Evolutionary conservation across 2,888 invertebrate genomes (phyloP), one percentile per base, ranked within the genome.

Genomic region (Drepana falcataria): DNA sequence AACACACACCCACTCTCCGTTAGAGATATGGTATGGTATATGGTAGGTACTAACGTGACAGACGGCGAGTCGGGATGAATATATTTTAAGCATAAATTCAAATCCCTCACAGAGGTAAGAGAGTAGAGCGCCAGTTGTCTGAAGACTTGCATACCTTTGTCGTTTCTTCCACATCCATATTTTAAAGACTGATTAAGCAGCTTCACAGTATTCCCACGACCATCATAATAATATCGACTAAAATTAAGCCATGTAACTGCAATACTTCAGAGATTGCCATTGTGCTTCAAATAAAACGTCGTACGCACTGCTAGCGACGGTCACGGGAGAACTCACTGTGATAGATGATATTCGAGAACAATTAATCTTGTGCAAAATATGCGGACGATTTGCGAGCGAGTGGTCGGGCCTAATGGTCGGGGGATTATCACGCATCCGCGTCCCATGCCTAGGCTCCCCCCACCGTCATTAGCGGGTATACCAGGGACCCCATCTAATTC

Each of bases 261-360:
- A 75, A 73, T 73, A 72, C 77, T 76, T 81, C 70, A 71, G 75
- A 75, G 78, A 65, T 21, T 21, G 73, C 83, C 76, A 85, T 86
- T 88, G 84, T 87, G 76, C 76, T 75, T 83, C 75, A 77, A 85
- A 88, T 87, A 88, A 88, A 89, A 89, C 82, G 88, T 86, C 87
- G 86, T 81, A 83, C 88, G 84, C 87, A 87, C 81, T 85, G 87
- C 82, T 79, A 81, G 72, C 75, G 85, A 86, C 83, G 87, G 88
- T 87, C 88, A 85, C 79, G 79, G 81, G 83, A 85, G 85, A 87
- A 83, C 87, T 85, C 85, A 81, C 84, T 81, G 88, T 90, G 89
- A 91, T 90, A 90, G 89, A 91, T 91, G 90, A 90, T 89, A 89
- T 90, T 91, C 87, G 79, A 85, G 90, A 87, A 90, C 88, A 91